Conservation (phyloP, 2,113 vertebrate genomes). For the Petrocephalus zakoni region DNA sequence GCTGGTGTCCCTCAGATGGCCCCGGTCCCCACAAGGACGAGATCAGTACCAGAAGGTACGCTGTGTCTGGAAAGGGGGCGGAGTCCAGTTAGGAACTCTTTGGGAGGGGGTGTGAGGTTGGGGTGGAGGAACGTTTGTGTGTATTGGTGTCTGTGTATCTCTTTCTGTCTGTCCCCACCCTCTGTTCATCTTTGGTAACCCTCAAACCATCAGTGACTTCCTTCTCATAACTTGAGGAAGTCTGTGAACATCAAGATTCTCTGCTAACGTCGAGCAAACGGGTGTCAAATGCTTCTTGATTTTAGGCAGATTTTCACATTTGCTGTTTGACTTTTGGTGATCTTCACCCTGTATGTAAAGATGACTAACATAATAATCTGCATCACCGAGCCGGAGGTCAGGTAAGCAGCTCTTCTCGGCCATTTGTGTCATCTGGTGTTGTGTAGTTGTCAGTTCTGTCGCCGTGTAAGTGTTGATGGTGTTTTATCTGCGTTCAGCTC, state of each 20-base stretch:
- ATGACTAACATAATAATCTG: constrained; percentile 27
- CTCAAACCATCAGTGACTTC: constrained; percentile 24
- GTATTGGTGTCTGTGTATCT: neutral
- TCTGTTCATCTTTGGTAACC: constrained; percentile 4
- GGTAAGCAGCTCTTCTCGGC: constrained; percentile 15
- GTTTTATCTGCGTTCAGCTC: neutral
- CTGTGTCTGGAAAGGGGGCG: constrained; percentile 17
- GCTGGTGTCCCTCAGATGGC: constrained; percentile 83
- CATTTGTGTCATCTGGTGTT: neutral
- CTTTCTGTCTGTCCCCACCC: neutral
- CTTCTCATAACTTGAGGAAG: constrained; percentile 10
- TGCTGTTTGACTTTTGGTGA: neutral
- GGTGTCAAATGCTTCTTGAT: neutral
- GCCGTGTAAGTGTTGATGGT: neutral
- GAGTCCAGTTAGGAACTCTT: neutral
- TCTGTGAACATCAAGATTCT: neutral
- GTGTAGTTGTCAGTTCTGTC: neutral
- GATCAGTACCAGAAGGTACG: constrained; percentile 82
- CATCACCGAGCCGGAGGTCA: constrained; percentile 12
- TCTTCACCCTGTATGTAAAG: neutral
- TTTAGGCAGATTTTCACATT: neutral
- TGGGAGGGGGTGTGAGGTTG: neutral
- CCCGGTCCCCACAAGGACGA: constrained; percentile 62
- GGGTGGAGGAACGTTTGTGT: neutral
- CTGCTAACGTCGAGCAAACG: neutral